Conservation (phyloP, 2,113 vertebrate species). For the Poeciliopsis occidentalis region DNA sequence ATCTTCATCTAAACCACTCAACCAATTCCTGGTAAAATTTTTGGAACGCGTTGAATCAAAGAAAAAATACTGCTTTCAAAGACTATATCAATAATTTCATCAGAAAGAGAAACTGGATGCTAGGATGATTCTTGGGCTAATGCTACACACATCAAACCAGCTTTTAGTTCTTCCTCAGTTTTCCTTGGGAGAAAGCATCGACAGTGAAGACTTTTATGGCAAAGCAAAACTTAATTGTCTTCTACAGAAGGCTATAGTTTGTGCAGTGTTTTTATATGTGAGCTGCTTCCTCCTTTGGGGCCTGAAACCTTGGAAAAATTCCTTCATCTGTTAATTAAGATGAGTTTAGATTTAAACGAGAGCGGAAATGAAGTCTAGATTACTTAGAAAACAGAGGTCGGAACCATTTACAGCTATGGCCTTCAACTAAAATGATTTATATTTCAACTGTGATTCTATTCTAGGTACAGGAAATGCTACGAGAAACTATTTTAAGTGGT, state of each 20-base stretch:
- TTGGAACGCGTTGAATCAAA: constrained; percentile 34
- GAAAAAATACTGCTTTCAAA: neutral
- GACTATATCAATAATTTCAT: neutral
- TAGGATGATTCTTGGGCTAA: neutral
- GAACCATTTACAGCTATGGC: neutral
- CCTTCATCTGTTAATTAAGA: too few species aligned
- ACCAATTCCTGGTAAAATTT: constrained; percentile 44
- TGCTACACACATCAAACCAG: neutral
- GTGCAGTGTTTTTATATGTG: too few species aligned
- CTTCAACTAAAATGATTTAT: neutral
- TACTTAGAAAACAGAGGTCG: neutral
- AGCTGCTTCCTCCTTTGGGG: too few species aligned
- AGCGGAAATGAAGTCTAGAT: neutral
- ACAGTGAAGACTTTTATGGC: neutral
- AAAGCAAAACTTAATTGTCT: neutral
- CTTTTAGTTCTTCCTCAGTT: neutral
- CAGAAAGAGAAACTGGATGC: neutral
- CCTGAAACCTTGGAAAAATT: too few species aligned
- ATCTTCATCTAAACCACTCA: constrained; percentile 39
- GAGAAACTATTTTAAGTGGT: too few species aligned
- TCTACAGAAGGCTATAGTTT: too few species aligned
- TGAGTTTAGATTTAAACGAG: neutral
- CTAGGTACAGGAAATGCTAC: too few species aligned
- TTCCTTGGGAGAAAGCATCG: neutral
- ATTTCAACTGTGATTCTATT: too few species aligned